Base-by-base conservation (phyloP, 2,113 vertebrate genomes). In the Cyphomyrus discorhynchus region DNA sequence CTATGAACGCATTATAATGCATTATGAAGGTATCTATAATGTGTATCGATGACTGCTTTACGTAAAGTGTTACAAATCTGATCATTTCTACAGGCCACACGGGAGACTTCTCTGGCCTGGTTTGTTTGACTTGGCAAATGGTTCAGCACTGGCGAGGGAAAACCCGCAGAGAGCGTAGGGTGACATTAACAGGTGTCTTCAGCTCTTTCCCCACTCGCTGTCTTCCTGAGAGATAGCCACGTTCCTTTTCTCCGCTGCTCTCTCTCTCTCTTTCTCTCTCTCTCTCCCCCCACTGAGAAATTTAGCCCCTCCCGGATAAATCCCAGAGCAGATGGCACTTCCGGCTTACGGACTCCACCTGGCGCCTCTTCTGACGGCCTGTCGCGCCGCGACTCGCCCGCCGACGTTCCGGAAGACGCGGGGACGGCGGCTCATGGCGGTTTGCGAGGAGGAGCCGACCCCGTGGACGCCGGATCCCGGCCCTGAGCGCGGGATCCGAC, bases 281-380 rank as follows among this genome's bases (percentile, higher is more conserved):
- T 50, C 13, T 3, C 49, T 50, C 47, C 13, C 15, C 86, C 62
- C 93, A 90, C 92, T 87, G 87, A 91, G 92, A 92, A 93, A 94
- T 92, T 93, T 93, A 31, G 86, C 91, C 93, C 88, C 93, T 92
- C 89, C 90, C 93, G 93, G 92, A 92, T 92, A 87, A 91, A 74
- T 90, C 85, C 91, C 89, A 35, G 92, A 92, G 91, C 93, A 94
- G 94, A 93, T 93, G 93, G 93, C 89, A 90, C 58, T 77, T 42
- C 45, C 49, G 35, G 90, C 90, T 91, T 89, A 80, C 39, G 85
- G 86, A 86, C 74, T 86, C 86, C 39, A 58, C 83, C 85, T 91
- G 88, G 91, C 89, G 50, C 92, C 91, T 86, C 93, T 93, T 93
- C 92, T 92, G 92, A 92, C 91, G 93, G 91, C 91, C 93, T 93